Evolutionary conservation across 2,888 invertebrate species (phyloP).

Genomic region (Amaurobius ferox): DNA sequence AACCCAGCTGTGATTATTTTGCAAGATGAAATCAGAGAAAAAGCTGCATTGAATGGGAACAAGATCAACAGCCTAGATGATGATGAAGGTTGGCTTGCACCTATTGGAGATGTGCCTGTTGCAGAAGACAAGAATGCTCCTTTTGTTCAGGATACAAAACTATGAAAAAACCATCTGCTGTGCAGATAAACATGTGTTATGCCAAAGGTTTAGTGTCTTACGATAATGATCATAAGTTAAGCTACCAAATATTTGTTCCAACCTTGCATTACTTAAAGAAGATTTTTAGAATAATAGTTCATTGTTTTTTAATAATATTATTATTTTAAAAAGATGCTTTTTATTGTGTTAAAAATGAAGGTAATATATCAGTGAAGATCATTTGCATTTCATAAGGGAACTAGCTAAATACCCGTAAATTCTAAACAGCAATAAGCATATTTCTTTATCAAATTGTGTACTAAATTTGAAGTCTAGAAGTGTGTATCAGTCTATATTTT

Average conservation of each 20-base stretch:
- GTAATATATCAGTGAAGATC: no score
- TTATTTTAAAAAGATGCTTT: no score
- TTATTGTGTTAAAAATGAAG: no score
- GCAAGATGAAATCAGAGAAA: slow-evolving; percentile 54
- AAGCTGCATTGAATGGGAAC: slow-evolving; percentile 33
- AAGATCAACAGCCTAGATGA: slow-evolving; percentile 34
- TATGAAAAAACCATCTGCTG: slow-evolving; percentile 25
- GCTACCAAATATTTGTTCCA: neutral
- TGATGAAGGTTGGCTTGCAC: slow-evolving; percentile 69
- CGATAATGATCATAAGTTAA: neutral
- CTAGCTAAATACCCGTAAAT: no score
- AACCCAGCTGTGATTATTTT: slow-evolving; percentile 54
- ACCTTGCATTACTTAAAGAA: no score
- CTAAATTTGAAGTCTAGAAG: no score
- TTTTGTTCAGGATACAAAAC: slow-evolving; percentile 64
- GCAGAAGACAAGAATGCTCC: slow-evolving; percentile 61
- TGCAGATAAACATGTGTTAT: slow-evolving; percentile 16
- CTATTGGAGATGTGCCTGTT: slow-evolving; percentile 56
- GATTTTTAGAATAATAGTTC: no score
- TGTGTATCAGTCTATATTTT: no score
- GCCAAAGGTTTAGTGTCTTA: slow-evolving; percentile 40
- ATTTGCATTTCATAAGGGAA: no score
- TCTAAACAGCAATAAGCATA: no score
- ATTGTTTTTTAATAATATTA: no score
- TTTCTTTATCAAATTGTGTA: no score